Percentiles rank a stretch among this genome's conserved stretches.
phyloP scores from a whole-genome alignment of 2,113 vertebrate genomes.

The Aldabrachelys gigantea region DNA sequence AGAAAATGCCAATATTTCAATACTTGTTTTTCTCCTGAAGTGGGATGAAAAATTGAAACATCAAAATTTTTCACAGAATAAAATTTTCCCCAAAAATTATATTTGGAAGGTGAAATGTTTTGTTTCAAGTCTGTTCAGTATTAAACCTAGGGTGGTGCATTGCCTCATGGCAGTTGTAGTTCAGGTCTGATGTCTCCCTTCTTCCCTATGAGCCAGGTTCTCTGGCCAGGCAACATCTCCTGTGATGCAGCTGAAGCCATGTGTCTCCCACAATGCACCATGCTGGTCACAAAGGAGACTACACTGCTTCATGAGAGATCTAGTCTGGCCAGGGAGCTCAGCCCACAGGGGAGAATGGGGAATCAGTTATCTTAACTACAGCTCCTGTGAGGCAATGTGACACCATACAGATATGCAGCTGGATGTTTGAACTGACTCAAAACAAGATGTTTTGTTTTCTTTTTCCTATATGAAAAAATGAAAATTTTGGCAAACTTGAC shows the following conservation, averaged over 20 bases:
- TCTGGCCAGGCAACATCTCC: not conserved
- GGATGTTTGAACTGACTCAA: not conserved
- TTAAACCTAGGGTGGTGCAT: not conserved
- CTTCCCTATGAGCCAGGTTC: not conserved
- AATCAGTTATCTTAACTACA: not conserved
- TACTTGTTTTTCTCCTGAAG: slow-evolving; percentile 5
- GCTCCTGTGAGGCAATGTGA: not conserved
- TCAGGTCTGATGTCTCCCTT: not conserved
- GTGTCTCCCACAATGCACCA: not conserved
- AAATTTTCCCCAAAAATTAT: slow-evolving; percentile 11
- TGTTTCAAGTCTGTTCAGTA: not conserved
- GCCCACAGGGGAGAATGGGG: not conserved
- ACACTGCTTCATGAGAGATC: not conserved
- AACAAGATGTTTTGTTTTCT: not conserved
- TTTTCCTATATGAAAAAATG: not conserved
- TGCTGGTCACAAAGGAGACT: not conserved
- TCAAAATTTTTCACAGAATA: slow-evolving; percentile 10
- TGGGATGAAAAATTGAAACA: slow-evolving; percentile 23
- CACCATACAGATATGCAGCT: not conserved
- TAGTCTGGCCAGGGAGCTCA: not conserved
- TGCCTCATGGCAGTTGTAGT: not conserved
- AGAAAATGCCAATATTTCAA: not conserved
- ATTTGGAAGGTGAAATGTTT: not conserved
- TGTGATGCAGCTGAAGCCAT: not conserved
- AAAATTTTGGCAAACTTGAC: not conserved